Base-by-base conservation (phyloP, 2,888 invertebrate species). In the Spisula subtruncata region DNA sequence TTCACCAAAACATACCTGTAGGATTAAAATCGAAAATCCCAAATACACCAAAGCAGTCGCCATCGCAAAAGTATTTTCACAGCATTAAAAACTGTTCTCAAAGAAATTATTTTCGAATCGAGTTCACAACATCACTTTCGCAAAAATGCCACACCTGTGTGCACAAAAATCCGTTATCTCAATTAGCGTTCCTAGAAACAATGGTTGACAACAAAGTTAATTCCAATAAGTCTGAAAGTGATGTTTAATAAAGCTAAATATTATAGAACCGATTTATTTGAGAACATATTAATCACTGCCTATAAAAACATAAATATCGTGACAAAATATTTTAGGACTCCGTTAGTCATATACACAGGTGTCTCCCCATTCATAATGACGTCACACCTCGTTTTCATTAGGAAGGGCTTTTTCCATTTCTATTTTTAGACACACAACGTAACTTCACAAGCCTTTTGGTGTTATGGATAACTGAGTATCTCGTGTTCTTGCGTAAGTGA, bases 261-360 rank as follows among this genome's bases (percentile, higher is more conserved):
- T 51, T 66, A 25, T 66, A 10, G n/a, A 66, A 66, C 25, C 60
- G 60, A 66, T n/a, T 66, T 66, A 25, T 66, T 25, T 1, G n/a
- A 25, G 60, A 25, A 25, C 60, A 25, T 66, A 25, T 66, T 66
- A 75, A 75, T 32, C 75, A 75, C 75, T 35, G 75, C 16, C 75
- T 75, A 16, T 12, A 75, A 71, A 32, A 71, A 75, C 16, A 14
- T 35, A 16, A 84, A 51, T 35, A 88, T 84, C 88, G 84, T 85
- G 88, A 88, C 84, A 88, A 84, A 87, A 83, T 54, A 83, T 41
- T 60, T 88, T 48, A 80, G 32, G 25, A 81, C 48, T 79, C 80
- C 25, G 84, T 87, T 87, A 87, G 87, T 87, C 87, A 87, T 87
- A 82, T 87, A 86, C 71, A 87, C 82, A 87, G 66, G 84, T 80